Percentiles rank a stretch among this genome's conserved stretches.
These are phyloP conservation scores for Phaedon cochleariae DNA, from an alignment of 2,888 invertebrate genomes.

Conservation along the genomic window DNA sequence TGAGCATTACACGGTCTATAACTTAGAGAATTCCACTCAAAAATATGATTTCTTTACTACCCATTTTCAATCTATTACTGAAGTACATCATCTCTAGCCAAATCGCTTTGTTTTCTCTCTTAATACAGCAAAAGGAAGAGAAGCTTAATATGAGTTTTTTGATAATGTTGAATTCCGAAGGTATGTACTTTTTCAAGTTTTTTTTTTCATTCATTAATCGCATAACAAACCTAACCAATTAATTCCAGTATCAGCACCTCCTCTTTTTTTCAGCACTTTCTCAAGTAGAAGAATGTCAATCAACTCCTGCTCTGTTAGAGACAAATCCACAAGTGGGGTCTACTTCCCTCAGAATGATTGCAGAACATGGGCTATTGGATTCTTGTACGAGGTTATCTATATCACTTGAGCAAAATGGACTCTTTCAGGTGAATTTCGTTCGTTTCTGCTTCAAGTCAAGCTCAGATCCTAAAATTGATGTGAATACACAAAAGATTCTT, in stretches of 20 bases:
- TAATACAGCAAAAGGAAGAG: neutral
- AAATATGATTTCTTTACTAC: too few relatives aligned
- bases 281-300: constrained; percentile 89
- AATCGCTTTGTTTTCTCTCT: neutral
- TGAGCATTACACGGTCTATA: too few relatives aligned
- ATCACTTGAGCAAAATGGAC: constrained; percentile 83
- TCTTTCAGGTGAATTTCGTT: constrained; percentile 72
- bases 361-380: constrained; percentile 85
- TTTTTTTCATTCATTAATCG: neutral
- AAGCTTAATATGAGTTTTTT: neutral
- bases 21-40: too few relatives aligned
- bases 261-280: constrained; percentile 70
- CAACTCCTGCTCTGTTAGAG: constrained; percentile 84
- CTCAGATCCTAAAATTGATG: neutral
- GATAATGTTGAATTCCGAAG: constrained; percentile 8
- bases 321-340: constrained; percentile 68
- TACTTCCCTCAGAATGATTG: constrained; percentile 81
- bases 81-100: neutral
- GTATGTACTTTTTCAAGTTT: constrained; percentile 23
- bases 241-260: constrained; percentile 28
- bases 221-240: neutral
- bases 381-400: constrained; percentile 88
- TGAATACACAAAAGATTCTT: too few relatives aligned
- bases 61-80: neutral
- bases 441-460: neutral